Base-by-base conservation (phyloP, 2,888 invertebrate species). In the Cataglyphis rosenhaueri region DNA sequence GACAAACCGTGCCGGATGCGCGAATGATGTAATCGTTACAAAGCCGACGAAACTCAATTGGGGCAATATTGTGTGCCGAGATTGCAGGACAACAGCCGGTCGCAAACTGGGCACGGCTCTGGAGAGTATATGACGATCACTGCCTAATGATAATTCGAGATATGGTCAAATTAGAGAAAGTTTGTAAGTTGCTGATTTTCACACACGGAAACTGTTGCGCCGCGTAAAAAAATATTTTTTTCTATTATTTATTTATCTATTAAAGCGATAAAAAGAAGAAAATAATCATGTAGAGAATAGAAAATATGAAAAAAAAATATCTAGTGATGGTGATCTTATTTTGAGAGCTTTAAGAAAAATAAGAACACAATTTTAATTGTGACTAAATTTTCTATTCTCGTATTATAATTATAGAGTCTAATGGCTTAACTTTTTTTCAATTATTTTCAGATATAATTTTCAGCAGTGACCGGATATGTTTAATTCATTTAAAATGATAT, bases 41-140 rank as follows among this genome's bases (percentile, higher is more conserved):
- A 57, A 66, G 57, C 70, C 38, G 29, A 18, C 38, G 57, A 68
- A 41, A 70, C 38, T 70, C 78, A 78, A 70, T 78, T 70, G 70
- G 66, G 12, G 15, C 70, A 68, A 78, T 70, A 70, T 70, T 68
- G 78, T 70, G 29, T 21, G 15, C 18, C 41, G 78, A 57, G 55
- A 70, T 57, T 41, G 32, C 78, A 18, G 41, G 73, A 61, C 61
- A 73, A 73, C 41, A 29, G 61, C 25, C 38, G n/a, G 6, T 5
- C 29, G 44, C 6, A 5, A 8, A 12, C n/a, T 73, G 61, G 61
- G 61, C n/a, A 73, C 59, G 71, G 61, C 38, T n/a, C 4, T 12
- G 38, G 0, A 8, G 21, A 57, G 21, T 12, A 38, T 38, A n/a
- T 25, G 6, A 32, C 61, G n/a, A 38, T 38, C 73, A 73, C 41